Evolutionary conservation across 2,888 invertebrate genomes (phyloP).

Genomic region (Tipula confusa): DNA sequence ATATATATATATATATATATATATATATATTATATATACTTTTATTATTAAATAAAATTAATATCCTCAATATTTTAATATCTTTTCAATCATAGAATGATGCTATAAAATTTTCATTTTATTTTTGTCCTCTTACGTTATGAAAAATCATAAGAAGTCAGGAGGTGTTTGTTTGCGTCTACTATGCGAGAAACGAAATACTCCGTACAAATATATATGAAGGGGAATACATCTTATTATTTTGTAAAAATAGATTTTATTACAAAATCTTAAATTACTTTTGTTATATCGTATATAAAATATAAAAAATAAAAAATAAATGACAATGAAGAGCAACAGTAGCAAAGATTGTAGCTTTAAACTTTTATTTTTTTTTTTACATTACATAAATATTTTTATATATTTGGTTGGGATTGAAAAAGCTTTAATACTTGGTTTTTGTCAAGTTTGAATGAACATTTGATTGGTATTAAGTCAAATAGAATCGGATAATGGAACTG

Average conservation of each 20-base stretch:
- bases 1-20: no score
- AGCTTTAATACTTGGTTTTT: no score
- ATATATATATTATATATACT: no score
- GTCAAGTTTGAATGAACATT: no score
- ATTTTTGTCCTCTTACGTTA: not conserved
- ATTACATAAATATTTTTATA: no score
- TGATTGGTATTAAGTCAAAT: no score
- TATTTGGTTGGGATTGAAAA: no score
- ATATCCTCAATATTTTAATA: not conserved
- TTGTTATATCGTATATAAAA: not conserved
- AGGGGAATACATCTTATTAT: not conserved
- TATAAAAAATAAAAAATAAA: not conserved
- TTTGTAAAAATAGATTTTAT: not conserved
- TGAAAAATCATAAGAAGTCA: not conserved
- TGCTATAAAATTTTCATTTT: not conserved
- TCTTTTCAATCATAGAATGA: not conserved
- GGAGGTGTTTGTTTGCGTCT: not conserved
- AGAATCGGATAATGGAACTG: no score
- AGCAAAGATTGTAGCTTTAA: not conserved
- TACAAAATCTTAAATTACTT: slow-evolving; percentile 1
- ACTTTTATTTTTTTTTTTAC: no score
- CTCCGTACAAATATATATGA: not conserved
- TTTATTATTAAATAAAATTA: not conserved
- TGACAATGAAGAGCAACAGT: not conserved
- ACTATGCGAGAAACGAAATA: not conserved